These are phyloP conservation scores for Vesta saturnalis DNA, from an alignment of 2,888 invertebrate species.

Conservation along the genomic window DNA sequence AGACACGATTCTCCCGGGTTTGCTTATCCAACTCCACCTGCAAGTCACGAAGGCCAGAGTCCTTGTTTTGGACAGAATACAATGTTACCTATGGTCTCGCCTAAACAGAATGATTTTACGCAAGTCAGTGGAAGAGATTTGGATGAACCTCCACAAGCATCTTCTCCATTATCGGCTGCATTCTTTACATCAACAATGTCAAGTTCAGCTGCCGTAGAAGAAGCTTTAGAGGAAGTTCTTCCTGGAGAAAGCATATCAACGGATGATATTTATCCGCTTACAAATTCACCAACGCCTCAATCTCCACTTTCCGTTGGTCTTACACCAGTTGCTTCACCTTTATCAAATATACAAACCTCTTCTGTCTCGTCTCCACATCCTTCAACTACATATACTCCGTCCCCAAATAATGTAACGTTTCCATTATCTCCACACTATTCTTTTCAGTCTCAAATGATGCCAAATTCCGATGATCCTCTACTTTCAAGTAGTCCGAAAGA, in stretches of 20 bases:
- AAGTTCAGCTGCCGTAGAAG: slow-evolving; percentile 87
- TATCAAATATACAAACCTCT: slow-evolving; percentile 56
- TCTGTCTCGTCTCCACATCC: slow-evolving; percentile 55
- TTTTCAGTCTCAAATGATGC: slow-evolving; percentile 84
- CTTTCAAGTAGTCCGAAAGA: slow-evolving; percentile 86
- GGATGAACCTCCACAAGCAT: slow-evolving; percentile 76
- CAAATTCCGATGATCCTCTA: slow-evolving; percentile 87
- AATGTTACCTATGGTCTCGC: slow-evolving; percentile 60
- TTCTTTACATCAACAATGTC: slow-evolving; percentile 88
- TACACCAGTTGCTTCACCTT: slow-evolving; percentile 67
- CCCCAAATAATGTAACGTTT: slow-evolving; percentile 58
- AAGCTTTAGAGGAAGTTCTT: slow-evolving; percentile 84
- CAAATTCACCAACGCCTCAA: slow-evolving; percentile 70
- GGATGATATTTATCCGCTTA: slow-evolving; percentile 63
- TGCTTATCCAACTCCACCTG: slow-evolving; percentile 88
- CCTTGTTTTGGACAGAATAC: slow-evolving; percentile 64
- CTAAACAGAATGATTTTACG: slow-evolving; percentile 59
- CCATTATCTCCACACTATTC: slow-evolving; percentile 62
- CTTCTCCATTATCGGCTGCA: slow-evolving; percentile 83
- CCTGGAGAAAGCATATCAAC: slow-evolving; percentile 77
- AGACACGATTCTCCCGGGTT: slow-evolving; percentile 77
- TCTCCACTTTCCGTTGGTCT: slow-evolving; percentile 66
- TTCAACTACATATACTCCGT: slow-evolving; percentile 59
- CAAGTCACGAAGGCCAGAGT: slow-evolving; percentile 84
- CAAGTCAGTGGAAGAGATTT: slow-evolving; percentile 61